Percentiles rank a stretch among this genome's conserved stretches.
These are phyloP conservation scores for Micropoecilia bifurca DNA, from an alignment of 2,797 vertebrate genomes.

Conservation along the genomic window DNA sequence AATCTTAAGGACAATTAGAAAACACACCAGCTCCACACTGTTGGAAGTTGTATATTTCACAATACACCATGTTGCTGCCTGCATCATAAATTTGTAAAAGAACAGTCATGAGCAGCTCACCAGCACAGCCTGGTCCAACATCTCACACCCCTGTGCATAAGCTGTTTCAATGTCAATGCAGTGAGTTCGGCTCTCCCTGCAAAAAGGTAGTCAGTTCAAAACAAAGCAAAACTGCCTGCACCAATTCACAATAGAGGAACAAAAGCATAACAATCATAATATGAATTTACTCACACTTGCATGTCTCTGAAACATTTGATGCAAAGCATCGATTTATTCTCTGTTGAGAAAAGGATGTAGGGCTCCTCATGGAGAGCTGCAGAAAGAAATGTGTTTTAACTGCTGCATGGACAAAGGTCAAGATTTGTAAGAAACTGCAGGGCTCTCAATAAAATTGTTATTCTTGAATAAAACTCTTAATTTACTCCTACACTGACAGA, in stretches of 20 bases:
- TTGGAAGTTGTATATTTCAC: neutral
- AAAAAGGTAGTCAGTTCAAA: neutral
- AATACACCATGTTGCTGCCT: neutral
- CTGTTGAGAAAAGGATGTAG: conserved; percentile 94
- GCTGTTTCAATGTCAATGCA: conserved; percentile 96
- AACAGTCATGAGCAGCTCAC: conserved; percentile 73
- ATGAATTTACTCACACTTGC: conserved; percentile 87
- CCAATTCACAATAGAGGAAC: neutral
- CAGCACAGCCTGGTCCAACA: conserved; percentile 93
- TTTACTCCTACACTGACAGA: neutral
- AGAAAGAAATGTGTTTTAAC: conserved; percentile 31
- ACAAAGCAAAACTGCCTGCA: neutral
- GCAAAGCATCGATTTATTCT: conserved; percentile 95
- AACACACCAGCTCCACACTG: neutral
- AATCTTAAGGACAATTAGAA: too few relatives aligned
- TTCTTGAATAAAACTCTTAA: conserved; percentile 2
- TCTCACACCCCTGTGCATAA: conserved; percentile 92
- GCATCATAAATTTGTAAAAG: conserved; percentile 13
- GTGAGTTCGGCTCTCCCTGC: conserved; percentile 91
- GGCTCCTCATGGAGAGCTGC: conserved; percentile 91
- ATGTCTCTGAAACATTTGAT: conserved; percentile 98
- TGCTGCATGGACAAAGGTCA: neutral
- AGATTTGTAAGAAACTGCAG: conserved; percentile 11
- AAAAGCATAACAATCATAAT: neutral
- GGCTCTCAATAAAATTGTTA: conserved; percentile 11